phyloP scores from a whole-genome alignment of 2,888 invertebrate species.

The Boloria euphrosyne region DNA sequence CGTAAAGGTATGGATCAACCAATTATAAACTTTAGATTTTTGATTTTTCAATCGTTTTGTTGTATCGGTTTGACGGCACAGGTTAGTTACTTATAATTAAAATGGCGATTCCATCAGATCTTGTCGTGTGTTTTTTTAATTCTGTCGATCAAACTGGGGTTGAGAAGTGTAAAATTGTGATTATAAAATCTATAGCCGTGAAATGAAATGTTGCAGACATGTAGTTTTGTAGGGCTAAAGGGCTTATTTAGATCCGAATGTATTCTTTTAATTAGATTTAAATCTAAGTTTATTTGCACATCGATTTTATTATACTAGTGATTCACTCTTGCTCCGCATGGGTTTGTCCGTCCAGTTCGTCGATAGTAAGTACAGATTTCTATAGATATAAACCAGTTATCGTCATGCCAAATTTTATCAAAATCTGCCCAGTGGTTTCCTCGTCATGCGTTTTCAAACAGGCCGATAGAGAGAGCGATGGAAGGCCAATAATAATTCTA shows the following conservation, averaged over 20 bases:
- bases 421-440: too few species aligned
- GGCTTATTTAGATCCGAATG: not conserved
- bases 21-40: constrained; percentile 78
- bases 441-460: too few species aligned
- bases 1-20: constrained; percentile 63
- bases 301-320: too few species aligned
- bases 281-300: too few species aligned
- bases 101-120: constrained; percentile 69
- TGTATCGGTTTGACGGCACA: constrained; percentile 64
- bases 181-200: constrained; percentile 30
- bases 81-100: constrained; percentile 75
- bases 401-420: too few species aligned
- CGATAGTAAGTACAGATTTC: too few species aligned
- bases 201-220: constrained; percentile 29
- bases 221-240: not conserved
- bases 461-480: too few species aligned
- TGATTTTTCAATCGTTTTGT: constrained; percentile 77
- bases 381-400: too few species aligned
- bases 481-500: too few species aligned
- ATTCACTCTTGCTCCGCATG: too few species aligned
- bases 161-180: constrained; percentile 46
- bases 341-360: too few species aligned
- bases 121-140: constrained; percentile 57
- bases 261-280: not conserved
- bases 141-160: constrained; percentile 70